Evolutionary conservation across 1,140 invertebrate species (phyloP).

Genomic region (Rhagoletis zephyria): DNA sequence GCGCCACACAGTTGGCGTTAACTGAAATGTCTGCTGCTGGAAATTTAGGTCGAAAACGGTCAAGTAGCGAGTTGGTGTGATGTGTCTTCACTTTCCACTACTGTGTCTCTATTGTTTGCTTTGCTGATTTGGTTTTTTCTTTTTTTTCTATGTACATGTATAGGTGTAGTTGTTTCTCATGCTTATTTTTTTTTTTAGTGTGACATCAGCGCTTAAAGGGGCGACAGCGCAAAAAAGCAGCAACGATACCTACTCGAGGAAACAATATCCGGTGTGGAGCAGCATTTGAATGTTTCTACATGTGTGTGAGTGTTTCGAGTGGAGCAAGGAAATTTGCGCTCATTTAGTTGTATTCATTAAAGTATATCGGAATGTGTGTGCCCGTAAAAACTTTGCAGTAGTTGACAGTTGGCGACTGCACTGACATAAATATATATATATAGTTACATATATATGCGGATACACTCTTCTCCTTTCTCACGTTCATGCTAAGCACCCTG

Average conservation of each 20-base stretch:
- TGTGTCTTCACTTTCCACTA: conserved; percentile 10
- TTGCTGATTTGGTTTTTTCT: not conserved
- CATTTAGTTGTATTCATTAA: conserved; percentile 30
- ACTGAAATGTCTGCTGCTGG: conserved; percentile 8
- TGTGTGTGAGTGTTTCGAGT: not conserved
- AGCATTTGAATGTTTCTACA: not conserved
- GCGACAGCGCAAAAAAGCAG: not conserved
- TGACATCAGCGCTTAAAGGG: not conserved
- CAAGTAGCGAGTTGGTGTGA: conserved; percentile 1
- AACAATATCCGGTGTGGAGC: too few relatives aligned
- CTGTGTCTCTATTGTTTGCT: not conserved
- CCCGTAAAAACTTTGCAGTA: too few relatives aligned
- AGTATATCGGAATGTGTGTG: not conserved
- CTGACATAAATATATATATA: too few relatives aligned
- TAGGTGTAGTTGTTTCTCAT: not conserved
- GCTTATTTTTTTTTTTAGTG: not conserved
- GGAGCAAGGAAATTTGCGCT: not conserved
- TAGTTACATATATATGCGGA: too few relatives aligned
- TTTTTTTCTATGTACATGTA: not conserved
- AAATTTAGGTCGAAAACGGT: conserved; percentile 34
- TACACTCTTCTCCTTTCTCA: too few relatives aligned
- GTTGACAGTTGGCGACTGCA: too few relatives aligned
- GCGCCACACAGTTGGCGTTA: not conserved
- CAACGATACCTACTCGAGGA: not conserved
- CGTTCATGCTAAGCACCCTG: too few relatives aligned